Evolutionary conservation across 2,113 vertebrate species (phyloP), one percentile per base, ranked within the genome.

Genomic region (zebrafish (Danio rerio)): DNA sequence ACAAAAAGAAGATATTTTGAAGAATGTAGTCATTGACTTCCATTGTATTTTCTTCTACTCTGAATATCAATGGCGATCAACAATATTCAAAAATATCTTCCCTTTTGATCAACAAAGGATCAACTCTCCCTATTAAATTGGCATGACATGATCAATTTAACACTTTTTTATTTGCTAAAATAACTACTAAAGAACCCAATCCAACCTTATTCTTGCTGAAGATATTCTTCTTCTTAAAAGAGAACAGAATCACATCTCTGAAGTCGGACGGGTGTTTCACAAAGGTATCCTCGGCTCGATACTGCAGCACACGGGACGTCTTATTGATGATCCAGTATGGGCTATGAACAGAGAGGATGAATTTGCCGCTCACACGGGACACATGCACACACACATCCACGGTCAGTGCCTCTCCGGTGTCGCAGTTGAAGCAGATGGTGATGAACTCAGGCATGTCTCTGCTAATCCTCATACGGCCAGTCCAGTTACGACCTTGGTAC

Each of bases 281-380:
- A 0, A 92, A 92, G 6, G 89, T 58, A 16, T 98, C 96, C 77
- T 99, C 98, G 0, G 96, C 94, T n/a, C 88, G 87, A 90, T 99
- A 99, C 90, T 97, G 98, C 8, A 99, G 95, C 31, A 99, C 89
- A 0, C 98, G 93, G 0, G 94, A 95, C 0, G 98, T 99, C 88
- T 98, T 98, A 90, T 99, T 99, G 91, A 99, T 97, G 55, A 99
- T 94, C 98, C 98, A 99, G 47, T 98, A 99, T 0, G 98, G 98
- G 59, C 97, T 97, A 83, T 96, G 99, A 43, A 99, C 85, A 0
- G 98, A 96, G 40, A 98, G 82, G 78, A 96, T 79, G 81, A 96
- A 47, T 0, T 88, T 92, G 80, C 94, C 91, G 1, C 90, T 78
- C 0, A 82, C n/a, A 1, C 50, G 78, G 3, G 87, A 85, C 3